Evolutionary conservation across 2,797 vertebrate species (phyloP).

Genomic region (Parauchenoglanis punctatus): DNA sequence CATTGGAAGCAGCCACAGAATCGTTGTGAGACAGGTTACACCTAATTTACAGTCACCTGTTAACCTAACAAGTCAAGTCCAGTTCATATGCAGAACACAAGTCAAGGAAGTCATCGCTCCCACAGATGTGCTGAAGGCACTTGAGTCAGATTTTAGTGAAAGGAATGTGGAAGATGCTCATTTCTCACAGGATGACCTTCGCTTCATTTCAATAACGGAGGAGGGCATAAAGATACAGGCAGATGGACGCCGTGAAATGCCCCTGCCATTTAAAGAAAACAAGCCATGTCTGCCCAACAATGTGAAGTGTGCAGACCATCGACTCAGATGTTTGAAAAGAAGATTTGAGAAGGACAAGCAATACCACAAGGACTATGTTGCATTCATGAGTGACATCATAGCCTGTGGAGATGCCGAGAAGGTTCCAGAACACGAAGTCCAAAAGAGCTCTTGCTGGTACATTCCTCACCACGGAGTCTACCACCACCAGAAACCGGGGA

Average conservation of each 20-base stretch:
- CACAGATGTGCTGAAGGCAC: conserved; percentile 22
- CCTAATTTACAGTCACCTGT: neutral
- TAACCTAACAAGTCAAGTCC: conserved; percentile 29
- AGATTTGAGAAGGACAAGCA: conserved; percentile 26
- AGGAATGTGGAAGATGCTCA: conserved; percentile 14
- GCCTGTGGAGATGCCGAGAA: conserved; percentile 1
- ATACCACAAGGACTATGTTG: conserved; percentile 10
- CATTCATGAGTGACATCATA: conserved; percentile 33
- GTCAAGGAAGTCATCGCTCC: conserved; percentile 23
- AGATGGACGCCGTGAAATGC: conserved; percentile 34
- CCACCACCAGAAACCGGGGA: neutral
- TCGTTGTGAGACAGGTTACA: conserved; percentile 33
- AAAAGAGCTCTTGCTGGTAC: conserved; percentile 6
- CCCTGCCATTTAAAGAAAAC: conserved; percentile 35
- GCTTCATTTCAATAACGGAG: conserved; percentile 38
- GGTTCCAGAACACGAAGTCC: neutral
- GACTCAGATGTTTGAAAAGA: conserved; percentile 4
- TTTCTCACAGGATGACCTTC: conserved; percentile 41
- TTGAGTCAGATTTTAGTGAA: conserved; percentile 39
- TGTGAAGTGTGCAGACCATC: conserved; percentile 7
- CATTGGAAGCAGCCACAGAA: conserved; percentile 34
- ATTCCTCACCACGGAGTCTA: conserved; percentile 20
- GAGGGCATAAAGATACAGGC: neutral
- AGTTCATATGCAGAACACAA: conserved; percentile 32
- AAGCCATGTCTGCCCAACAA: conserved; percentile 20